Conservation (phyloP, 2,797 vertebrate species). For the Graptemys geographica region DNA sequence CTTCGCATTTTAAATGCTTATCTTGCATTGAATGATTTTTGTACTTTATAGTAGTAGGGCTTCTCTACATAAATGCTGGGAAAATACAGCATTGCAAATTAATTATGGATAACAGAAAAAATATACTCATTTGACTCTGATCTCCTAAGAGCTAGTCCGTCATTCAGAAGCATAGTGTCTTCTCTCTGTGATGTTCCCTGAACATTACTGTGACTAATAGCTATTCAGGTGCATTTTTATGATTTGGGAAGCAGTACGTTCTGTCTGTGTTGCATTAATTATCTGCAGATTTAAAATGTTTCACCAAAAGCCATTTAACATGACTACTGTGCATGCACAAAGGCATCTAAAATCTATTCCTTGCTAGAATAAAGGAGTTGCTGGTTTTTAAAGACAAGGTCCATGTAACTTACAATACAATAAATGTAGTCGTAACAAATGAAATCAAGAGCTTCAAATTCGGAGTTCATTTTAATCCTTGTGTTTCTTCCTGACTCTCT, state of each 20-base stretch:
- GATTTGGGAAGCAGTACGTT: neutral
- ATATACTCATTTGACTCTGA: neutral
- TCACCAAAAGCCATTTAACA: slow-evolving; percentile 4
- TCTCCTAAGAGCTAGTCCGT: slow-evolving; percentile 3
- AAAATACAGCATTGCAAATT: neutral
- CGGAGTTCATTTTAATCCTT: slow-evolving; percentile 48
- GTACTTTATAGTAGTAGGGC: neutral
- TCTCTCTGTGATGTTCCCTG: slow-evolving; percentile 42
- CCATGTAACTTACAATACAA: neutral
- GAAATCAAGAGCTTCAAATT: slow-evolving; percentile 17
- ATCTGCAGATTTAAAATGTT: neutral
- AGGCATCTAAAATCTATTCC: slow-evolving; percentile 11
- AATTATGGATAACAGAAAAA: neutral
- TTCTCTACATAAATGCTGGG: neutral
- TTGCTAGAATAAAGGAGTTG: neutral
- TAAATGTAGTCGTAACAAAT: neutral
- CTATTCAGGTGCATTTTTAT: neutral
- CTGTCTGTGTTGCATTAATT: slow-evolving; percentile 30
- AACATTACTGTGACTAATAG: slow-evolving; percentile 11
- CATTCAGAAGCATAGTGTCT: slow-evolving; percentile 27
- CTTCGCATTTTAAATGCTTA: neutral
- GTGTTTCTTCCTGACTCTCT: slow-evolving; percentile 45
- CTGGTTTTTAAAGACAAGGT: slow-evolving; percentile 41
- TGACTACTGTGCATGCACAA: neutral
- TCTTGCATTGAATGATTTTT: neutral